Conservation (phyloP, 2,113 vertebrate species). For the Ceratotherium simum region DNA sequence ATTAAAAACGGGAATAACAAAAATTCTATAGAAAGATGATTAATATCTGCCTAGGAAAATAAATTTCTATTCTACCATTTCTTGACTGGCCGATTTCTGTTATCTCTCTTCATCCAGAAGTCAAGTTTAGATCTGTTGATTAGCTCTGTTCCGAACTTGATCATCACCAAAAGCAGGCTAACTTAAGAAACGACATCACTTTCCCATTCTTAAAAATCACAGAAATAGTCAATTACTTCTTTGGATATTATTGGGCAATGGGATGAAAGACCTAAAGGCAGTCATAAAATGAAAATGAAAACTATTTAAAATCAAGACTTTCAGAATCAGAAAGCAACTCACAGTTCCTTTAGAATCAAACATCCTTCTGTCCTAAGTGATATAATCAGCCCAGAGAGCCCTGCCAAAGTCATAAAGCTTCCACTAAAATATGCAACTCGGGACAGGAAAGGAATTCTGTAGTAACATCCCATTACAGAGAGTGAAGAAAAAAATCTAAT, state of each 20-base stretch:
- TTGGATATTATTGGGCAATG: neutral
- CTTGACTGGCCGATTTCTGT: neutral
- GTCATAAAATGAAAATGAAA: neutral
- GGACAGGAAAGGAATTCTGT: neutral
- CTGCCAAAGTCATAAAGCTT: neutral
- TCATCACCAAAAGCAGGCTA: neutral
- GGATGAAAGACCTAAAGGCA: constrained; percentile 2
- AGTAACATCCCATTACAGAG: neutral
- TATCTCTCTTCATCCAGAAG: neutral
- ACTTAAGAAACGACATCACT: neutral
- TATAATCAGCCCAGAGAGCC: neutral
- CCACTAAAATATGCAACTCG: neutral
- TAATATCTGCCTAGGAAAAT: neutral
- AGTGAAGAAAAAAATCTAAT: neutral
- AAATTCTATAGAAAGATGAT: neutral
- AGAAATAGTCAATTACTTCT: neutral
- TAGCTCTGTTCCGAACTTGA: neutral
- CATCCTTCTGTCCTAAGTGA: neutral
- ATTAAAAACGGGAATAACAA: constrained; percentile 1
- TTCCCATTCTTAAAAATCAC: neutral
- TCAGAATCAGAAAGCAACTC: neutral
- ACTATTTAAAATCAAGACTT: constrained; percentile 34
- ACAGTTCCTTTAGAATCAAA: neutral
- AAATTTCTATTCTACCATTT: neutral
- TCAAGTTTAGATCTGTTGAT: neutral